These are phyloP conservation scores for Drosophila biarmipes DNA, from an alignment of 1,140 invertebrate species.

Conservation along the genomic window DNA sequence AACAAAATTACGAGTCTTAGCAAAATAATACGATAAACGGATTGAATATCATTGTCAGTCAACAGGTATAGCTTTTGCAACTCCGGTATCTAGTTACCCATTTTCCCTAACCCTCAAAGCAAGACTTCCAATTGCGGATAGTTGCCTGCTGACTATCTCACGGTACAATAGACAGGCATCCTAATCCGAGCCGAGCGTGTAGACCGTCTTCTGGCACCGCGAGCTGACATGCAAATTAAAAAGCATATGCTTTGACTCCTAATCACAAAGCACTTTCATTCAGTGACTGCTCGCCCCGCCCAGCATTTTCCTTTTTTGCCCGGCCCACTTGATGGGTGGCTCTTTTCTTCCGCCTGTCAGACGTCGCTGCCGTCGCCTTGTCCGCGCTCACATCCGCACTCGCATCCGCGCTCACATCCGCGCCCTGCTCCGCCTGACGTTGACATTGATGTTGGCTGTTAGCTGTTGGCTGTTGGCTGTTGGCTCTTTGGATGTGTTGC, in stretches of 20 bases:
- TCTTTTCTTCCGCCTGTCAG: conserved; percentile 63
- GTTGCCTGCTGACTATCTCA: neutral
- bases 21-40: neutral
- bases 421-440: conserved; percentile 57
- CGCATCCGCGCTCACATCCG: conserved; percentile 37
- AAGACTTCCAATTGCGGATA: neutral
- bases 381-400: conserved; percentile 48
- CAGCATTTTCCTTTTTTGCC: neutral
- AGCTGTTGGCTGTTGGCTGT: conserved; percentile 46
- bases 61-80: too few relatives aligned
- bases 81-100: too few relatives aligned
- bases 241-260: conserved; percentile 57
- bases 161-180: conserved; percentile 3
- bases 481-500: conserved; percentile 11
- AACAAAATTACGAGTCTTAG: too few relatives aligned
- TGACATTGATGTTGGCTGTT: conserved; percentile 77
- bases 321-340: conserved; percentile 50
- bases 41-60: too few relatives aligned
- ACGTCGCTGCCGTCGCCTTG: conserved; percentile 55
- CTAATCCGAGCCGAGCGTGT: conserved; percentile 1
- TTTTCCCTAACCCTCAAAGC: neutral
- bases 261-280: conserved; percentile 58
- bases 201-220: conserved; percentile 29
- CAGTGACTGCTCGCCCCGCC: conserved; percentile 5
- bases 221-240: conserved; percentile 59